Conservation (phyloP, 2,113 vertebrate species). For the Hyperoodon ampullatus region DNA sequence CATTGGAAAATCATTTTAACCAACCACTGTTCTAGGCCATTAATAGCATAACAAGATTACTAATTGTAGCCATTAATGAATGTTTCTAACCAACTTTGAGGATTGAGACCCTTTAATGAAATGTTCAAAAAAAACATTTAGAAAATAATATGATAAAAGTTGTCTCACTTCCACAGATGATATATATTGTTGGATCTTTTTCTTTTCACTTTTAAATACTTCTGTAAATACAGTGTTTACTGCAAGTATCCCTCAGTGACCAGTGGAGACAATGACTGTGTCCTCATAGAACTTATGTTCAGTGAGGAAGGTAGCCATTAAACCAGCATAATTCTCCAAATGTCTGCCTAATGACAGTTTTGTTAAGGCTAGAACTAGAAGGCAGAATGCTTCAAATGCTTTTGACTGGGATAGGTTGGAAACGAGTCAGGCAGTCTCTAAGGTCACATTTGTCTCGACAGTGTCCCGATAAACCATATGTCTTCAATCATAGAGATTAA, state of each 20-base stretch:
- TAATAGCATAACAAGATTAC: background rate
- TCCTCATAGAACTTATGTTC: background rate
- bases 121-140: background rate
- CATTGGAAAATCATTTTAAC: background rate
- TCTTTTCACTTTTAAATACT: background rate
- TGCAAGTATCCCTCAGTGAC: background rate
- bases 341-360: background rate
- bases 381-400: background rate
- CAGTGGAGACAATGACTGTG: background rate
- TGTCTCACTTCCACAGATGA: background rate
- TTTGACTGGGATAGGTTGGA: background rate
- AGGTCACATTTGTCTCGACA: background rate
- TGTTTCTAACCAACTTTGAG: background rate
- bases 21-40: background rate
- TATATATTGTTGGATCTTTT: background rate
- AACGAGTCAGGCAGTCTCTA: background rate
- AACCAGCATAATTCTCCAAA: background rate
- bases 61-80: background rate
- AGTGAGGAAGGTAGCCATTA: background rate
- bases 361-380: background rate
- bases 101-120: background rate
- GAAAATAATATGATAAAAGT: background rate
- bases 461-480: background rate
- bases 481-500: background rate
- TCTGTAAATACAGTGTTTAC: background rate